Base-by-base conservation (phyloP, 2,797 vertebrate genomes). In the Clarias laeviceps region DNA sequence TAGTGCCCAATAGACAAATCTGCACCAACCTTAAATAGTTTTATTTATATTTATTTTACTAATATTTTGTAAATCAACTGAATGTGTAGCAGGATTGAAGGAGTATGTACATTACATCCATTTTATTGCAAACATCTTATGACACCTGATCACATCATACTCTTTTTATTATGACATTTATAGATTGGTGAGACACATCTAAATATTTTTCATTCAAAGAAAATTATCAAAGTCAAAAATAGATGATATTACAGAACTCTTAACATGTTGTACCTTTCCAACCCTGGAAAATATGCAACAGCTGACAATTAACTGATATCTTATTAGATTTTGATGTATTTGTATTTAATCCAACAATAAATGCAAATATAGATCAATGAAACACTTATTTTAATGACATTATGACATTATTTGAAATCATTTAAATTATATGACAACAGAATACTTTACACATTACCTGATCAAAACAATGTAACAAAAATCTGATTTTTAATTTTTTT, bases 1-100 rank as follows among this genome's bases (percentile, higher is more conserved):
- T 24, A 50, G 11, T 68, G 62, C 37, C 74, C 20, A 85, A 76
- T 4, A 80, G 22, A 50, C 80, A 68, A 80, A 79, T 34, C 74
- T 89, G 86, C 83, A 82, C 86, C 85, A 29, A 34, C 11, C 86
- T 88, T 94, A 94, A 94, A 92, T 95, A 84, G 86, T 90, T 88
- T 82, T 17, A 77, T 81, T 77, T 82, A 15, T 54, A 73, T 73
- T 73, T 54, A 24, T 65, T 54, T 54, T 54, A 54, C 45, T 15
- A 29, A 66, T 5, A 18, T 15, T 29, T 32, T 24, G 11, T 15
- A 50, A 65, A 54, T 66, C 17, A 54, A 18, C 17, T 66, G 62
- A 65, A 54, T 54, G 77, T 79, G 32, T 86, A 64, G 85, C 59
- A 87, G 50, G 79, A 70, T 82, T 89, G 74, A 70, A n/a, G 12